Evolutionary conservation across 2,888 invertebrate species (phyloP).

Genomic region (Calliscelio sp.): DNA sequence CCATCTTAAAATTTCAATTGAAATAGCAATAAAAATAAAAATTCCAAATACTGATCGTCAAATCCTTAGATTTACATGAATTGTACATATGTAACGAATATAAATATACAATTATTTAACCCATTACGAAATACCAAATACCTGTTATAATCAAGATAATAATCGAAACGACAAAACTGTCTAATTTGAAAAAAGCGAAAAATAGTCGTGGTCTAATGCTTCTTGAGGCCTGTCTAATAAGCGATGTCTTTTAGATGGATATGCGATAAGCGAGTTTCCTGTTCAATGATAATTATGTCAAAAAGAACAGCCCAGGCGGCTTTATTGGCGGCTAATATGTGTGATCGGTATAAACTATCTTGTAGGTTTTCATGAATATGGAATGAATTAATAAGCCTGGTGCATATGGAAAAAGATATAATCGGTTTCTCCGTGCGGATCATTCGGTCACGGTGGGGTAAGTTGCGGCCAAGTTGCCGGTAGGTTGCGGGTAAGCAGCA

Average conservation of each 20-base stretch:
- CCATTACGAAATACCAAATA: no score
- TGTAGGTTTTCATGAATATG: slow-evolving; percentile 68
- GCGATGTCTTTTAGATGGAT: slow-evolving; percentile 15
- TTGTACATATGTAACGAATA: no score
- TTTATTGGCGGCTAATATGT: slow-evolving; percentile 36
- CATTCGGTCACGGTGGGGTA: slow-evolving; percentile 85
- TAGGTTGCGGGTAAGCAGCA: slow-evolving; percentile 84
- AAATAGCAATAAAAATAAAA: no score
- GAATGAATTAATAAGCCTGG: slow-evolving; percentile 49
- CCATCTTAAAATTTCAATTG: no score
- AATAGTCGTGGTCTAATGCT: neutral
- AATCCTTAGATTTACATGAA: no score
- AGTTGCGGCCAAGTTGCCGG: slow-evolving; percentile 83
- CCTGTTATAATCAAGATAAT: neutral
- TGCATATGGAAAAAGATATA: slow-evolving; percentile 63
- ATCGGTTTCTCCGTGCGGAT: slow-evolving; percentile 64
- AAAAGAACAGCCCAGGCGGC: slow-evolving; percentile 21
- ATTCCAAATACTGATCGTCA: no score
- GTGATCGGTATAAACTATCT: slow-evolving; percentile 29
- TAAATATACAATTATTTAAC: no score
- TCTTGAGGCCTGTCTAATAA: slow-evolving; percentile 10
- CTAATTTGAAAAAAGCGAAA: neutral
- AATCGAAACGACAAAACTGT: neutral
- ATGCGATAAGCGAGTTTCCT: slow-evolving; percentile 53
- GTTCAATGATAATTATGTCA: slow-evolving; percentile 52